phyloP scores from a whole-genome alignment of 2,888 invertebrate species.

The Macrosiphum euphorbiae region DNA sequence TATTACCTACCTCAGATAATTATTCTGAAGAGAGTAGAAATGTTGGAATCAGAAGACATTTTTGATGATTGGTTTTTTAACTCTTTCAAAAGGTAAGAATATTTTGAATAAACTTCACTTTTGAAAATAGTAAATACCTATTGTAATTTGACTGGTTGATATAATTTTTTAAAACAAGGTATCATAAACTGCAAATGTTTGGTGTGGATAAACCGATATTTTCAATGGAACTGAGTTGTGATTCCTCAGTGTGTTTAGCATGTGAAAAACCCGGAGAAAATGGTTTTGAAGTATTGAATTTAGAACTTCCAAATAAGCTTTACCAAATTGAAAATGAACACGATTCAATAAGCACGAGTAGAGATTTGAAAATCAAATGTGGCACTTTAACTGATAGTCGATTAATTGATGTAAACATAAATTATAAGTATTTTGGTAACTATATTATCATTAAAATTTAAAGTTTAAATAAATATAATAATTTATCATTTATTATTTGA shows the following conservation, averaged over 20 bases:
- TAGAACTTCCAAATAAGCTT: conserved; percentile 52
- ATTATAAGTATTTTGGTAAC: conserved; percentile 3
- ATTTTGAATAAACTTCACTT: background rate
- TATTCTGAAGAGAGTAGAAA: background rate
- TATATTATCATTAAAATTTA: background rate
- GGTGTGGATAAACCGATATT: conserved; percentile 34
- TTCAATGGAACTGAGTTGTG: conserved; percentile 46
- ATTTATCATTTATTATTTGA: background rate
- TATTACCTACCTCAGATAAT: background rate
- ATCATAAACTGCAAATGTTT: conserved; percentile 61
- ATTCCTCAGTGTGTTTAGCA: conserved; percentile 37
- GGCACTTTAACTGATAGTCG: conserved; percentile 50
- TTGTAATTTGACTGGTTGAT: background rate
- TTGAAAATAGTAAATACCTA: background rate
- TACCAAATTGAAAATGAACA: conserved; percentile 49
- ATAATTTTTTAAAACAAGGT: conserved; percentile 10
- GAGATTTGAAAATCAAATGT: conserved; percentile 61
- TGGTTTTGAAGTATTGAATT: conserved; percentile 50
- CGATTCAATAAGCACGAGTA: conserved; percentile 46
- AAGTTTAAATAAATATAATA: background rate
- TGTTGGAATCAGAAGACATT: background rate
- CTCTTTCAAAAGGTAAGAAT: conserved; percentile 39
- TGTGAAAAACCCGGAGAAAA: conserved; percentile 32
- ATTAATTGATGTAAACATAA: conserved; percentile 51
- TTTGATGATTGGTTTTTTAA: conserved; percentile 53